Conservation (phyloP, 2,113 vertebrate species). For the Chamaetylas fuelleborni region DNA sequence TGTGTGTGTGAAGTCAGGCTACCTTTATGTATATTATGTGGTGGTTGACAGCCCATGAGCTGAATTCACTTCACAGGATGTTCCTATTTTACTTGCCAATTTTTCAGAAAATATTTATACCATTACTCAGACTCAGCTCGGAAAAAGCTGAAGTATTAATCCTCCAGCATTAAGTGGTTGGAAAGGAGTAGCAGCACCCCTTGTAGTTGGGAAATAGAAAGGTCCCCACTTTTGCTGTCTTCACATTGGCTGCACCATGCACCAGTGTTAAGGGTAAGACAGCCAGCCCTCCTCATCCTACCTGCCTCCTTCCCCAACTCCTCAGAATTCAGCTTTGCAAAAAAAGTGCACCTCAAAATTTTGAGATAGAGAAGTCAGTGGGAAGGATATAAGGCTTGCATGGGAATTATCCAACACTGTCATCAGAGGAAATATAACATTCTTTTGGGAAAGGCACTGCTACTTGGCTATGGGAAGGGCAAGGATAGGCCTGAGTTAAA, state of each 20-base stretch:
- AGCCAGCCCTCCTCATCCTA: neutral
- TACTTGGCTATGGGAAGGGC: neutral
- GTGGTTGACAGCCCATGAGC: neutral
- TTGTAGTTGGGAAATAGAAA: neutral
- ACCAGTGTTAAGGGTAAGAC: neutral
- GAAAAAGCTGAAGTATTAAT: neutral
- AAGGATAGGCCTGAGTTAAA: neutral
- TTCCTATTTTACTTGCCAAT: neutral
- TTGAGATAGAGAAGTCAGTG: neutral
- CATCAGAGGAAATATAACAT: neutral
- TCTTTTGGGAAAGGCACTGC: neutral
- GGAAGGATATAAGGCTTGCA: neutral
- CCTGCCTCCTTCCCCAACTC: neutral
- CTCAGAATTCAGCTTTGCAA: neutral
- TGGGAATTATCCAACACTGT: neutral
- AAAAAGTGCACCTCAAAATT: rapidly evolving
- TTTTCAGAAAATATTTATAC: neutral
- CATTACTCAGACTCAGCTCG: neutral
- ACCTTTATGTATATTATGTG: neutral
- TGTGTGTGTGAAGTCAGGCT: neutral
- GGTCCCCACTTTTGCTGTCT: rapidly evolving
- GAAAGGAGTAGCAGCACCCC: neutral
- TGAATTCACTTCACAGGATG: neutral
- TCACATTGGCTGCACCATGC: neutral
- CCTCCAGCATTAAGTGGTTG: neutral